Conservation (phyloP, 2,888 invertebrate species). For the Spilarctia lutea region DNA sequence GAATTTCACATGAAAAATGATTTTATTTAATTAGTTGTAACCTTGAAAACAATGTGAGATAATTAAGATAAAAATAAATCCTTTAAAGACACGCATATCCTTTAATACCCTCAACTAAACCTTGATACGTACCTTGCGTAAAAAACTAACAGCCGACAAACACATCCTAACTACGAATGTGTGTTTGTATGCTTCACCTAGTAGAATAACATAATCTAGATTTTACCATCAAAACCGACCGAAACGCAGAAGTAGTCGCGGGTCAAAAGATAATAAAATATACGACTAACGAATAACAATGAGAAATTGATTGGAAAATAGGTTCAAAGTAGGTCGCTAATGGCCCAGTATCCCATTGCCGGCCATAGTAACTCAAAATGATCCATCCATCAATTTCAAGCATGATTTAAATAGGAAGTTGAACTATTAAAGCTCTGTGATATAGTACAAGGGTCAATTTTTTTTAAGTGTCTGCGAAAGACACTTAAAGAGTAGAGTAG, state of each 20-base stretch:
- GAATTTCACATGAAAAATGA: not conserved
- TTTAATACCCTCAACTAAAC: conserved; percentile 4
- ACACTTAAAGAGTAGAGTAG: too few species aligned
- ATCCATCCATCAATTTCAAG: conserved; percentile 27
- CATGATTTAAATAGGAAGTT: conserved; percentile 26
- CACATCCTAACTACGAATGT: not conserved
- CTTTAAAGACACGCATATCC: conserved; percentile 2
- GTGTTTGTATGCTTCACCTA: too few species aligned
- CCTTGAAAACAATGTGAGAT: conserved; percentile 5
- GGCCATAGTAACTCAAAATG: conserved; percentile 18
- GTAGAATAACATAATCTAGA: too few species aligned
- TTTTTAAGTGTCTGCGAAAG: not conserved
- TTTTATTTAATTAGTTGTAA: conserved; percentile 7
- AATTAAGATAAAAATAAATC: conserved; percentile 7
- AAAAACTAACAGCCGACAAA: not conserved
- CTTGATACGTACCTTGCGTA: conserved; percentile 11
- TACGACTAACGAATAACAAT: conserved; percentile 18
- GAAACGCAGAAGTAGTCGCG: too few species aligned
- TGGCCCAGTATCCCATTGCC: conserved; percentile 12
- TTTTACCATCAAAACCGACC: too few species aligned
- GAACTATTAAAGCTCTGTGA: conserved; percentile 17
- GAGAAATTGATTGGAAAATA: conserved; percentile 28
- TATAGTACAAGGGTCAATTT: not conserved
- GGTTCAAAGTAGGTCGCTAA: conserved; percentile 22
- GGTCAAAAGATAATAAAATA: not conserved